Conservation (phyloP, 2,888 invertebrate species). For the Idaea dimidiata region DNA sequence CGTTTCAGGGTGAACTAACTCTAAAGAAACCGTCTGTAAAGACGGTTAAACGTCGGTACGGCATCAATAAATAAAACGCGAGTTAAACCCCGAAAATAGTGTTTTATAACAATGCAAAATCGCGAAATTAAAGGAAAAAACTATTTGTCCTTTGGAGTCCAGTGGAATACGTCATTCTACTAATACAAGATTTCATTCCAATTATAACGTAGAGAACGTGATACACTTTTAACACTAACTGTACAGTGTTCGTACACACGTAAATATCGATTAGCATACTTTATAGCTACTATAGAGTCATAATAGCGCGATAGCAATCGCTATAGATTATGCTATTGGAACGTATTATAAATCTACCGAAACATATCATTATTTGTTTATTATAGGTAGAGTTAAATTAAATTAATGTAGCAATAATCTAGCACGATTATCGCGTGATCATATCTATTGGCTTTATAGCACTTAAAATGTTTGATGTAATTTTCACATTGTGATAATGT, state of each 20-base stretch:
- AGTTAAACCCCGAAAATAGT: too few species aligned
- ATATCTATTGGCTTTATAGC: slow-evolving; percentile 6
- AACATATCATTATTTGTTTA: neutral
- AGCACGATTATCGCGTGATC: slow-evolving; percentile 2
- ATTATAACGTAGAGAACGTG: neutral
- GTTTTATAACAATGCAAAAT: too few species aligned
- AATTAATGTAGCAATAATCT: neutral
- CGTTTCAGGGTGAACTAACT: too few species aligned
- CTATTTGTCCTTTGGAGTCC: too few species aligned
- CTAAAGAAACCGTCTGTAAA: too few species aligned
- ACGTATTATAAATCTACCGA: neutral
- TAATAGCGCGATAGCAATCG: neutral
- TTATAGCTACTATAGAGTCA: neutral
- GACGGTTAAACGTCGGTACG: too few species aligned
- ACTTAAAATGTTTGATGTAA: neutral
- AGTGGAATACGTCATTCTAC: too few species aligned
- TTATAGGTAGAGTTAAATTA: neutral
- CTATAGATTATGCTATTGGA: neutral
- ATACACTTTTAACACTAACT: neutral
- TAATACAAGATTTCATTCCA: too few species aligned
- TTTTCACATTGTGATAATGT: too few species aligned
- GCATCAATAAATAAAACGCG: too few species aligned
- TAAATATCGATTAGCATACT: neutral
- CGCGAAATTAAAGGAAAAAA: too few species aligned
- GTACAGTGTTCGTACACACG: neutral